phyloP scores from a whole-genome alignment of 2,797 vertebrate genomes.

The Coilia nasus region DNA sequence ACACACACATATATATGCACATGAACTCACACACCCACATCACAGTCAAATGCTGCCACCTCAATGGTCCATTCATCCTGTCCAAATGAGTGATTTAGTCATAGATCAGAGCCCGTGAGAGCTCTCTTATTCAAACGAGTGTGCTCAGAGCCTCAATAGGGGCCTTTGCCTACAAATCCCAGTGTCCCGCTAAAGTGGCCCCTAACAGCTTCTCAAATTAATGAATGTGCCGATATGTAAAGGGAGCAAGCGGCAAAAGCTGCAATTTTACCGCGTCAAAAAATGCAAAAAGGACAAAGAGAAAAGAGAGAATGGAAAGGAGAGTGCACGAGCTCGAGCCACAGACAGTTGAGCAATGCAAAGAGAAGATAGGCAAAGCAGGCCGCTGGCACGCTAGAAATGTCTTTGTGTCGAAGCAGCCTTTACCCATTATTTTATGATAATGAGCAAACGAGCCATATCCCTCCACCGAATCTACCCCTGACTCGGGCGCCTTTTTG shows the following conservation, averaged over 20 bases:
- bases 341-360: conserved; percentile 36
- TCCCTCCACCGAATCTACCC: conserved; percentile 50
- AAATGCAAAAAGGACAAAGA: conserved; percentile 31
- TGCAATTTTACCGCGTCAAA: conserved; percentile 59
- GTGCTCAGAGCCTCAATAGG: conserved; percentile 39
- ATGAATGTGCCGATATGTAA: conserved; percentile 58
- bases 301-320: conserved; percentile 1
- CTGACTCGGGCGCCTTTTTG: conserved; percentile 51
- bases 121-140: conserved; percentile 49
- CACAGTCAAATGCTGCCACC: conserved; percentile 38
- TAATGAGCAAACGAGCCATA: conserved; percentile 68
- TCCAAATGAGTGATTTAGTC: conserved; percentile 43
- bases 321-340: conserved; percentile 43
- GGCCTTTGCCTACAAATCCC: conserved; percentile 50
- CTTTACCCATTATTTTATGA: conserved; percentile 76
- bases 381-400: conserved; percentile 36
- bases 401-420: conserved; percentile 59
- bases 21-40: conserved; percentile 28
- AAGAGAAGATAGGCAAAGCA: conserved; percentile 44
- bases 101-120: conserved; percentile 50
- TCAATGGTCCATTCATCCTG: conserved; percentile 49
- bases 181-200: conserved; percentile 54
- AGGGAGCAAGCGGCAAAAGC: conserved; percentile 43
- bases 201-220: conserved; percentile 63
- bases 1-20: neutral